Percentiles rank a stretch among this genome's conserved stretches.
phyloP scores from a whole-genome alignment of 1,140 invertebrate genomes.

The Macrobrachium rosenbergii region DNA sequence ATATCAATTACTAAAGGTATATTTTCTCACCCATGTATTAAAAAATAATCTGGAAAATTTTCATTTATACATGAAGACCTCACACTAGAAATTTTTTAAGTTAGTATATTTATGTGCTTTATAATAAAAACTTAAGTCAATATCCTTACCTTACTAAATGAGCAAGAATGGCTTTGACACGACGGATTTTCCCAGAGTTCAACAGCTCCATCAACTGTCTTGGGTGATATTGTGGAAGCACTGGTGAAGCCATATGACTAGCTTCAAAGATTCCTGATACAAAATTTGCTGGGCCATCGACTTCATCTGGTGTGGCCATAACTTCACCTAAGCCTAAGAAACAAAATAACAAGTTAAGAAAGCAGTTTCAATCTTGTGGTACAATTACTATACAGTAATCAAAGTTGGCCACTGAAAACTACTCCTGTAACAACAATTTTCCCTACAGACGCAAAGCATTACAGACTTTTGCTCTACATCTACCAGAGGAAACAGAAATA shows the following conservation, averaged over 20 bases:
- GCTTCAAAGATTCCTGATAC: conserved; percentile 97
- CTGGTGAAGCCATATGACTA: conserved; percentile 94
- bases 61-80: neutral
- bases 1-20: no score
- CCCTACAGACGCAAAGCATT: no score
- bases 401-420: no score
- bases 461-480: neutral
- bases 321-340: conserved; percentile 47
- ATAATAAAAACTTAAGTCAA: neutral
- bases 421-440: no score
- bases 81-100: neutral
- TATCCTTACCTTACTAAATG: conserved; percentile 84
- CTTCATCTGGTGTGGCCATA: conserved; percentile 46
- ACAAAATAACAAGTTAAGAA: neutral
- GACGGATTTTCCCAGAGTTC: conserved; percentile 97
- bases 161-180: conserved; percentile 97
- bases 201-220: conserved; percentile 98
- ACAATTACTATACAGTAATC: no score
- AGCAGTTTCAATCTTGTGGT: no score
- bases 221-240: conserved; percentile 99
- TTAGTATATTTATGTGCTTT: neutral
- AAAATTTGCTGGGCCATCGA: conserved; percentile 78
- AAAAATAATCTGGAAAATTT: no score
- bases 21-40: no score
- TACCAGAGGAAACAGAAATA: neutral